Conservation (phyloP, 30 jellyfish, hydroid and myxozoan species). For the Chrysaora quinquecirrha region DNA sequence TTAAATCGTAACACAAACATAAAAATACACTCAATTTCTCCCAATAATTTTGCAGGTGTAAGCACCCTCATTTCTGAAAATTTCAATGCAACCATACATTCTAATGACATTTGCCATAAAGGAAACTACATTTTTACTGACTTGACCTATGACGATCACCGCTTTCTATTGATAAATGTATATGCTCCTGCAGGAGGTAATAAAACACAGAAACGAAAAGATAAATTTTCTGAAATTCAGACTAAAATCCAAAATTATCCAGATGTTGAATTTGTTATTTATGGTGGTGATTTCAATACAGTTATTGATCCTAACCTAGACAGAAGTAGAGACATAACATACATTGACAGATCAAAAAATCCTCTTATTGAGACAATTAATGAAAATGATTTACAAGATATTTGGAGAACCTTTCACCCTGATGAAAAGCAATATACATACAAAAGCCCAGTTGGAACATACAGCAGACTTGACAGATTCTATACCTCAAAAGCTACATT, state of each 20-base stretch:
- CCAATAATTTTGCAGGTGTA: neutral
- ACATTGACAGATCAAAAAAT: neutral
- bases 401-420: neutral
- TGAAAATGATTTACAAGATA: neutral
- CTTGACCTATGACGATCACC: neutral
- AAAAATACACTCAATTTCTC: neutral
- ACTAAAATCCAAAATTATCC: neutral
- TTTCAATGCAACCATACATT: neutral
- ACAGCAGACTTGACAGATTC: conserved; percentile 1
- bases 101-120: neutral
- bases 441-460: neutral
- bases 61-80: neutral
- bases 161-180: neutral
- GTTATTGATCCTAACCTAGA: neutral
- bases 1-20: too few relatives aligned
- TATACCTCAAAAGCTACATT: neutral
- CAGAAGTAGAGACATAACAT: neutral
- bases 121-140: neutral
- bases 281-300: neutral
- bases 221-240: neutral
- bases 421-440: neutral
- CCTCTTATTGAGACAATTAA: neutral
- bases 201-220: neutral
- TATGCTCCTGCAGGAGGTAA: neutral
- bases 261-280: neutral